These are phyloP conservation scores for Pteropus rufus DNA, from an alignment of 2,797 vertebrate species.

Conservation along the genomic window DNA sequence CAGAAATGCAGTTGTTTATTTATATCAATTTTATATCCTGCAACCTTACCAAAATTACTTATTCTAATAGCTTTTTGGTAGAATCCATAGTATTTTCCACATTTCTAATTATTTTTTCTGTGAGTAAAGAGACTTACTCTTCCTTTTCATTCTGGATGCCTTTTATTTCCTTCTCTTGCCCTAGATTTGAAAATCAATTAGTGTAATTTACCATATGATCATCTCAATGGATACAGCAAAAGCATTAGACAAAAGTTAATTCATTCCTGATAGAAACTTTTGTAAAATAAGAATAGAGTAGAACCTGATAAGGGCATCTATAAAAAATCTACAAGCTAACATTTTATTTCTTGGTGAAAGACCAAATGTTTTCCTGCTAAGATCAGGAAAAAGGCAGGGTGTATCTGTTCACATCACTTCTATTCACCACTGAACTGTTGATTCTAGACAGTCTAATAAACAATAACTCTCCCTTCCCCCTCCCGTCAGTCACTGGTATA, in stretches of 20 bases:
- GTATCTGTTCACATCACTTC: not conserved
- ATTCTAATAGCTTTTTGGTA: not conserved
- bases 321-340: not conserved
- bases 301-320: not conserved
- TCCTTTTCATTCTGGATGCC: not conserved
- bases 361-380: not conserved
- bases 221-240: not conserved
- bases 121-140: not conserved
- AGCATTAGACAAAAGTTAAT: not conserved
- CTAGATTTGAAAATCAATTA: not conserved
- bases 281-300: not conserved
- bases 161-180: slow-evolving; percentile 7
- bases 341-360: not conserved
- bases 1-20: not conserved
- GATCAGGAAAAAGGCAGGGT: not conserved
- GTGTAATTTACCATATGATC: not conserved
- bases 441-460: not conserved
- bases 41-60: no score
- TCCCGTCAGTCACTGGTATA: not conserved
- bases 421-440: not conserved
- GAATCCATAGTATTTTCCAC: not conserved
- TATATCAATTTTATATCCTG: not conserved
- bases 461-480: not conserved
- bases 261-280: not conserved
- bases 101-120: not conserved